Base-by-base conservation (phyloP, 1,140 invertebrate genomes). In the Pogonomyrmex barbatus region DNA sequence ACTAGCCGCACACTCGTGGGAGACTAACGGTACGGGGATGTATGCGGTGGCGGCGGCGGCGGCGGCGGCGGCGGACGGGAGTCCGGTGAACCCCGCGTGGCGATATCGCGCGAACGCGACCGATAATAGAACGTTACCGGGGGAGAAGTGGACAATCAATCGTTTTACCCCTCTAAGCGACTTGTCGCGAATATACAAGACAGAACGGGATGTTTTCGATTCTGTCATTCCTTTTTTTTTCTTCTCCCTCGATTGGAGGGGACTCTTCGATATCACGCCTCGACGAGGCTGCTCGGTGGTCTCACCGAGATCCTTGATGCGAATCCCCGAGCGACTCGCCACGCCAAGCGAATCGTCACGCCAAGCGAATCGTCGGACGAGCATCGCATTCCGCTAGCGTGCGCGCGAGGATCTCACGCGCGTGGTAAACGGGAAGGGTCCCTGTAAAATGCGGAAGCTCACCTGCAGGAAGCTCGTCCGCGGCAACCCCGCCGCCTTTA, bases 131-230 rank as follows among this genome's bases (percentile, higher is more conserved):
- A 67, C 24, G 45, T 30, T 36, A 5, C 24, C 62, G n/a, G 3
- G 33, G 8, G 17, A 47, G 10, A 4, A 42, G 10, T 42, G 45
- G 36, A 58, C 75, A 79, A 62, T 83, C 79, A 75, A 60, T 83
- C 68, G 67, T 82, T 6, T 60, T 42, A 33, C 33, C 39, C 30
- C 52, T 58, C 39, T 33, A 33, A 17, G 58, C 67, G 42, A 67
- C 42, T 36, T 82, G 79, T 73, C 54, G 47, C 4, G 58, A 30
- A 73, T 50, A 47, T 14, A 42, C 17, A 24, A 24, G 24, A 24
- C 24, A 24, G 24, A 24, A 24, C 24, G 33, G 52, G 42, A 14
- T 75, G 52, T 75, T 75, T 75, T 75, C 36, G 70, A 56, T 39
- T 36, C 65, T 9, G 17, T 71, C 33, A 10, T 42, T 36, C n/a